Evolutionary conservation across 2,113 vertebrate genomes (phyloP), one percentile per base, ranked within the genome.

Genomic region (Pterocles burchelli): DNA sequence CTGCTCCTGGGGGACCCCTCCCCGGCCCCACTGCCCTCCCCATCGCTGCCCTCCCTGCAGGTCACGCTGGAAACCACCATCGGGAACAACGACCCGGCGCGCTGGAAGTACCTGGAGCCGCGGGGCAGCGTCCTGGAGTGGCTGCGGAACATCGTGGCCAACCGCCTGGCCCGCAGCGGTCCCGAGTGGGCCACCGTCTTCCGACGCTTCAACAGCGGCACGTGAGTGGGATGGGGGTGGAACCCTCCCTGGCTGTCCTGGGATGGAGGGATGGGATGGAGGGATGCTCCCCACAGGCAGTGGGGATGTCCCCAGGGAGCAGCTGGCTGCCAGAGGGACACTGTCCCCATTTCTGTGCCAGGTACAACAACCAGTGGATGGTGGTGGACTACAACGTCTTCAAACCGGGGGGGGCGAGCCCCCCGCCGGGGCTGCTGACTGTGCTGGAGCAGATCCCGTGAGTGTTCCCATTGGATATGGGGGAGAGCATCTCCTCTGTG

Each of bases 281-380:
- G 19, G 41, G 41, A 12, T 51, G 58, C 10, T 67, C 17, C 13
- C 25, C 5, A 14, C 6, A 0, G 18, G 8, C 22, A 34, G 43
- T 7, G 2, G 20, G 75, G 17, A 6, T 20, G 38, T 57, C 12
- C 33, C 7, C 0, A 3, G 17, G 36, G 34, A 13, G 49, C 13
- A 31, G 36, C 43, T 0, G 26, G n/a, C 43, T 71, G 38, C 74
- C 5, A 4, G 22, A 54, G n/a, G 36, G 20, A 17, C 22, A 72
- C 13, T 38, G 13, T 80, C 9, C 41, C 78, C 52, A 87, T 74
- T 46, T 74, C 87, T 6, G 0, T 26, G 29, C 88, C 96, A 99
- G 99, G 84, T 99, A 99, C 91, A 99, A 99, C 96, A 99, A 99
- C 97, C 99, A 99, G 96, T 99, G 99, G 99, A 99, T 99, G 99